A percentile compares a stretch with the other conserved stretches of the same genome.
Evolutionary conservation across 2,113 vertebrate genomes (phyloP).

Genomic region (Phyllopteryx taeniolatus): DNA sequence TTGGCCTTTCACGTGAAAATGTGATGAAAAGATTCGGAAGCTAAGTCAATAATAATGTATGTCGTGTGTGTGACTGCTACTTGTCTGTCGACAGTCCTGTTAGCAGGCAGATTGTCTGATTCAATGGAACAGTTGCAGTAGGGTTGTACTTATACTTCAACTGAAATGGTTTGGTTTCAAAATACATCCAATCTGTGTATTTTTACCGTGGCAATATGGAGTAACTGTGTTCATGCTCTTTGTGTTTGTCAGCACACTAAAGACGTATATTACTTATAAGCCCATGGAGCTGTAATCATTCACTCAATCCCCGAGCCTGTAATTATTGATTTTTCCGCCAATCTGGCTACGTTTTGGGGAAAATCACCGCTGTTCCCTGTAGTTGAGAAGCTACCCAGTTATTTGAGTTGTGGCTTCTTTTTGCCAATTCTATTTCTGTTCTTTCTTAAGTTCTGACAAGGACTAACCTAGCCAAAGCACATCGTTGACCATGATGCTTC

Average conservation of each 20-base stretch:
- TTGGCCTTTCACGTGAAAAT: no score
- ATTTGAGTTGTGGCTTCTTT: slow-evolving; percentile 65
- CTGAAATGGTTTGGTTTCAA: slow-evolving; percentile 17
- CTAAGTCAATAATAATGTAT: no score
- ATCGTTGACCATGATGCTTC: slow-evolving; percentile 23
- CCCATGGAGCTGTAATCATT: slow-evolving; percentile 66
- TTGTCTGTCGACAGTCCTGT: not conserved
- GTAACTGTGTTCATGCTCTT: slow-evolving; percentile 35
- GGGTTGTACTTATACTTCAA: not conserved
- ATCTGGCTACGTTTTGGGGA: slow-evolving; percentile 58
- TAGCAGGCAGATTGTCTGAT: not conserved
- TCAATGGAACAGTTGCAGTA: slow-evolving; percentile 17
- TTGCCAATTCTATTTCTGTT: slow-evolving; percentile 58
- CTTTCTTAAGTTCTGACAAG: slow-evolving; percentile 21
- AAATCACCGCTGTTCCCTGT: slow-evolving; percentile 58
- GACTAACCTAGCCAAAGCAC: slow-evolving; percentile 28
- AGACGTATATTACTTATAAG: slow-evolving; percentile 66
- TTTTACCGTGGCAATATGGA: slow-evolving; percentile 42
- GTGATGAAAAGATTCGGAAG: no score
- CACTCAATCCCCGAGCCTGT: slow-evolving; percentile 65
- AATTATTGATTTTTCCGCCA: slow-evolving; percentile 74
- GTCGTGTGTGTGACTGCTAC: not conserved
- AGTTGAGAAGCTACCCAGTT: slow-evolving; percentile 69
- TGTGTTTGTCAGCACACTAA: slow-evolving; percentile 52
- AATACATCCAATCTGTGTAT: slow-evolving; percentile 14